These are phyloP conservation scores for Stichopus chloronotus DNA, from an alignment of 35 echinoderm and acorn worm species.

Conservation along the genomic window DNA sequence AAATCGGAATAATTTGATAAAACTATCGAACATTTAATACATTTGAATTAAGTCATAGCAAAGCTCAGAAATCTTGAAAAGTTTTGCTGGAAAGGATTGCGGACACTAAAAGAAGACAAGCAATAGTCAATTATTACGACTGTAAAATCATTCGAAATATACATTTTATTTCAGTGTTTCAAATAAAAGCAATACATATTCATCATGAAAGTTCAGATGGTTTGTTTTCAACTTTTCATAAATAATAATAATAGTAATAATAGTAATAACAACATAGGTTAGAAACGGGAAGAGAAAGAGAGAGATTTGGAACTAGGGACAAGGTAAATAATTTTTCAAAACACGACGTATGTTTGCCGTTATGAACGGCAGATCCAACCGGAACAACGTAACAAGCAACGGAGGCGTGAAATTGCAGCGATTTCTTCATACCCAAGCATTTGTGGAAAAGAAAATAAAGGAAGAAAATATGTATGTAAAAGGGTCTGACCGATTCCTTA, in stretches of 20 bases:
- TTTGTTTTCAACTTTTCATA: slow-evolving; percentile 33
- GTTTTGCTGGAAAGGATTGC: too few species aligned
- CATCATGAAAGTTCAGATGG: slow-evolving; percentile 48
- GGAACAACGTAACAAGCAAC: too few species aligned
- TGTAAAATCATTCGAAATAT: slow-evolving; percentile 50
- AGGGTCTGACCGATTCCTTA: neutral
- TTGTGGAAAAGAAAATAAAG: too few species aligned
- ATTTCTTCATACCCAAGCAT: too few species aligned
- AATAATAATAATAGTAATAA: neutral
- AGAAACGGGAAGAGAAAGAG: neutral
- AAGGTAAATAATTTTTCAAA: neutral
- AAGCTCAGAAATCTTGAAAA: neutral
- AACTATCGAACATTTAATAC: too few species aligned
- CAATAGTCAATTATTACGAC: neutral
- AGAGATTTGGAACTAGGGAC: neutral
- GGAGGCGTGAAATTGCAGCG: too few species aligned
- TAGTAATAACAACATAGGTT: neutral
- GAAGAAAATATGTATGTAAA: too few species aligned
- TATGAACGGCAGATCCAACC: too few species aligned
- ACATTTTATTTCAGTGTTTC: slow-evolving; percentile 51
- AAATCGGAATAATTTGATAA: too few species aligned
- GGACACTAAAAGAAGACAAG: neutral
- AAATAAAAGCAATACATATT: slow-evolving; percentile 45
- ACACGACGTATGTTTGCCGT: too few species aligned
- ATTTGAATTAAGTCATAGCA: neutral